Conservation (phyloP, 2,113 vertebrate species). For the Argyrosomus japonicus region DNA sequence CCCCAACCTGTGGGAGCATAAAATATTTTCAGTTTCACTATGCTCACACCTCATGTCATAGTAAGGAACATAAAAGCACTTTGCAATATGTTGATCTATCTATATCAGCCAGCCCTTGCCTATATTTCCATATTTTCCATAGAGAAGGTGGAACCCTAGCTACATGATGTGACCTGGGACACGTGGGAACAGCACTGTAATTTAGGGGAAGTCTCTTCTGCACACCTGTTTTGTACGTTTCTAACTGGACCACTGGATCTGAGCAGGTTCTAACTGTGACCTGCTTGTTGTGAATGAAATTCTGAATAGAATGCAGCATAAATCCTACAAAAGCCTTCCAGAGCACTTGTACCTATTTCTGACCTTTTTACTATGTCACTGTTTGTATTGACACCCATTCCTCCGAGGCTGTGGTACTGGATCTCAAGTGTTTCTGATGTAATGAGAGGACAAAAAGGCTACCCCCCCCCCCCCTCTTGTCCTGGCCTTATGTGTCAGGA, state of each 20-base stretch:
- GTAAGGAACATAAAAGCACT: not conserved
- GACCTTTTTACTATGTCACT: conserved; percentile 3
- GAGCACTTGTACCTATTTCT: conserved; percentile 43
- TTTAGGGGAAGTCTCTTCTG: not conserved
- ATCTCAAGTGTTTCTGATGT: conserved; percentile 17
- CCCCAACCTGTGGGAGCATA: not conserved
- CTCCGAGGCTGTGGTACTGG: not conserved
- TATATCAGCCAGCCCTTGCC: not conserved
- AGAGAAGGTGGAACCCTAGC: conserved; percentile 2
- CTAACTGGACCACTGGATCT: conserved; percentile 26
- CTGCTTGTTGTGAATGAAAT: conserved; percentile 17
- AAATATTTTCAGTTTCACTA: not conserved
- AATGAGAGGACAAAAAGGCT: not conserved
- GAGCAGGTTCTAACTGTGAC: conserved; percentile 3
- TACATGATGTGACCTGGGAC: not conserved
- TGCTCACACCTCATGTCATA: not conserved
- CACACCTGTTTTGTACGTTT: not conserved
- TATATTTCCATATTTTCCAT: not conserved
- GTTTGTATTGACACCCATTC: conserved; percentile 5
- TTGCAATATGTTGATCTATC: not conserved
- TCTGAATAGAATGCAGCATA: not conserved
- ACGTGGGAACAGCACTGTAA: not conserved
- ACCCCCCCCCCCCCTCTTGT: not conserved
- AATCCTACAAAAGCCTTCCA: conserved; percentile 11
- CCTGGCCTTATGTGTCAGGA: not conserved